Base-by-base conservation (phyloP, 2,797 vertebrate genomes). In the Ciconia nigra region DNA sequence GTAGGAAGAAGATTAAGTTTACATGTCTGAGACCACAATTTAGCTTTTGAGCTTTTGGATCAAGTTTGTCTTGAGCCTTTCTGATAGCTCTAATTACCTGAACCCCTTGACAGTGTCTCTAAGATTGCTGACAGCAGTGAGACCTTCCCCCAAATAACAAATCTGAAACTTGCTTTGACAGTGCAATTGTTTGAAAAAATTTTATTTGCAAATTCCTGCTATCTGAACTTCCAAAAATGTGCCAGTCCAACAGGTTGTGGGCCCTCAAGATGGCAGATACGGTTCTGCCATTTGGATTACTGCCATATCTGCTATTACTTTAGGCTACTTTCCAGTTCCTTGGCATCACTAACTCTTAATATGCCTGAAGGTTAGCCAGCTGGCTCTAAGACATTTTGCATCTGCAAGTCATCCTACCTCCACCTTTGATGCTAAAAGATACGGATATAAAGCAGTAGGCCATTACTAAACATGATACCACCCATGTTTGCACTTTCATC, bases 251-350 rank as follows among this genome's bases (percentile, higher is more conserved):
- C 44, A 77, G 52, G 89, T 3, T 63, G 33, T 18, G 69, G 83
- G 51, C 55, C 62, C 65, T 67, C 71, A 86, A 71, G 83, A 80
- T 31, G 44, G 85, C 55, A 85, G 69, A 55, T 79, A 51, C 0
- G 2, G 62, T 93, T 74, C 76, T 91, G 80, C 90, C 78, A 70
- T 66, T 70, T 96, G 90, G 91, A 85, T 61, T 42, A 26, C 25
- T 78, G 93, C 95, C 95, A 86, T 20, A 83, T 70, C 89, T 84
- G 91, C 95, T 88, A 83, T 97, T 96, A 95, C 67, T 94, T 91
- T 21, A 66, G 44, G 89, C 93, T 76, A 7, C 83, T 71, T 87
- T 76, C 80, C 92, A 87, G 70, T 55, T 89, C 52, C 39, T 87
- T 92, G 91, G 90, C 87, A 94, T 37, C 52, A 51, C 69, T 82